Evolutionary conservation across 2,888 invertebrate genomes (phyloP).

Genomic region (Scaptomyza cyrtandrae): DNA sequence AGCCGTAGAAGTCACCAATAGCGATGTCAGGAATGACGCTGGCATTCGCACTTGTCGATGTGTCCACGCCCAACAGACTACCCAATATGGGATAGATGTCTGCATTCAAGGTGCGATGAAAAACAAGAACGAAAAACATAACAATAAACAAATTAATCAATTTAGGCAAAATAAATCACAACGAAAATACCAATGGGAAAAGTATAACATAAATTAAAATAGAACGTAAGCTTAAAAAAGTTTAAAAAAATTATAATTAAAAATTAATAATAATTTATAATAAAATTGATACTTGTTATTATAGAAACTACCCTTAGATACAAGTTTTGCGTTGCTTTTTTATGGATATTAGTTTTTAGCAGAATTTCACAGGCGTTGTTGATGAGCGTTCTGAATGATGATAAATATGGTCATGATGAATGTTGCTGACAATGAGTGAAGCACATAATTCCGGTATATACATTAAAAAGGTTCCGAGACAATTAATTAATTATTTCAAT

Average conservation of each 20-base stretch:
- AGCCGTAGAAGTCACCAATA: constrained; percentile 70
- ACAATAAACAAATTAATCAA: constrained; percentile 54
- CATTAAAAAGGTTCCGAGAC: constrained; percentile 27
- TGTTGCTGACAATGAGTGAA: constrained; percentile 27
- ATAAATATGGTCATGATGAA: constrained; percentile 15
- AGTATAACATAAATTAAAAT: constrained; percentile 24
- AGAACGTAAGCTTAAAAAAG: constrained; percentile 28
- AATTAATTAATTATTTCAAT: constrained; percentile 47
- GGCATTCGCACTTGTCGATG: constrained; percentile 59
- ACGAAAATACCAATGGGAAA: constrained; percentile 3
- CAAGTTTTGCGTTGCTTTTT: constrained; percentile 31
- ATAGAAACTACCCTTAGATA: constrained; percentile 40
- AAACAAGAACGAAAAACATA: constrained; percentile 50
- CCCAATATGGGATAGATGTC: constrained; percentile 84
- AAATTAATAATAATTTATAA: constrained; percentile 1
- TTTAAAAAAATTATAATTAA: not conserved
- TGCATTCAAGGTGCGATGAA: constrained; percentile 52
- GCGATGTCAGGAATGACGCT: constrained; percentile 49
- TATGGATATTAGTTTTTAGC: constrained; percentile 18
- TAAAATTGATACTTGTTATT: constrained; percentile 40
- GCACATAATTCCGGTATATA: constrained; percentile 36
- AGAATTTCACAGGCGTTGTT: constrained; percentile 40
- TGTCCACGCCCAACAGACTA: constrained; percentile 83
- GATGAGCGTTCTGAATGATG: constrained; percentile 12
- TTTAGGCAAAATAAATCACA: constrained; percentile 20